A percentile compares a stretch with the other conserved stretches of the same genome.
phyloP scores from a whole-genome alignment of 2,113 vertebrate genomes.

The Mesocricetus auratus region DNA sequence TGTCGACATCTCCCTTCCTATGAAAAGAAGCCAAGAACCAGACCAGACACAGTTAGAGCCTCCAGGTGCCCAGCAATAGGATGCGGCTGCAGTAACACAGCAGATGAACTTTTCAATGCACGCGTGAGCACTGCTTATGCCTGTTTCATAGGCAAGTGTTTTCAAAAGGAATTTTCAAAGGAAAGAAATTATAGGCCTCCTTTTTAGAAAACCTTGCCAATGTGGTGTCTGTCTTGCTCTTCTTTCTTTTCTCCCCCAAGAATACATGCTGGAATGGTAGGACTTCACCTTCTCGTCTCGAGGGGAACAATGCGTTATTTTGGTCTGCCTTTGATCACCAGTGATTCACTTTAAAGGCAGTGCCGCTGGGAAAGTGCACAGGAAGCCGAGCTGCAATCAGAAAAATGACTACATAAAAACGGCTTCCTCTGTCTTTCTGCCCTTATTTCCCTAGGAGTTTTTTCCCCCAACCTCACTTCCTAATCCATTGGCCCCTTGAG shows the following conservation, averaged over 20 bases:
- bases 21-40: conserved; percentile 62
- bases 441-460: conserved; percentile 12
- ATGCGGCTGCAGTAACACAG: conserved; percentile 21
- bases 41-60: conserved; percentile 40
- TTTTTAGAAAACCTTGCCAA: conserved; percentile 74
- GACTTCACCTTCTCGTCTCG: conserved; percentile 55
- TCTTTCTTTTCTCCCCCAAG: conserved; percentile 22
- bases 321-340: conserved; percentile 65
- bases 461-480: neutral
- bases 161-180: conserved; percentile 75
- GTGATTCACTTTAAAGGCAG: conserved; percentile 76
- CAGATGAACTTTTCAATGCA: conserved; percentile 36
- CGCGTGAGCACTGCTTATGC: neutral
- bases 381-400: conserved; percentile 64
- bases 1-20: neutral
- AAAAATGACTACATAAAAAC: conserved; percentile 70
- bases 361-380: conserved; percentile 63
- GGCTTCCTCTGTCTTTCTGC: conserved; percentile 53
- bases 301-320: conserved; percentile 76
- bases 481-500: conserved; percentile 17
- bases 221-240: conserved; percentile 52
- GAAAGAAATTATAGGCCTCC: conserved; percentile 75
- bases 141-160: conserved; percentile 58
- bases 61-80: neutral
- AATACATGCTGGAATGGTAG: conserved; percentile 60